Evolutionary conservation across 2,113 vertebrate genomes (phyloP).

Genomic region (Speoplatyrhinus poulsoni): DNA sequence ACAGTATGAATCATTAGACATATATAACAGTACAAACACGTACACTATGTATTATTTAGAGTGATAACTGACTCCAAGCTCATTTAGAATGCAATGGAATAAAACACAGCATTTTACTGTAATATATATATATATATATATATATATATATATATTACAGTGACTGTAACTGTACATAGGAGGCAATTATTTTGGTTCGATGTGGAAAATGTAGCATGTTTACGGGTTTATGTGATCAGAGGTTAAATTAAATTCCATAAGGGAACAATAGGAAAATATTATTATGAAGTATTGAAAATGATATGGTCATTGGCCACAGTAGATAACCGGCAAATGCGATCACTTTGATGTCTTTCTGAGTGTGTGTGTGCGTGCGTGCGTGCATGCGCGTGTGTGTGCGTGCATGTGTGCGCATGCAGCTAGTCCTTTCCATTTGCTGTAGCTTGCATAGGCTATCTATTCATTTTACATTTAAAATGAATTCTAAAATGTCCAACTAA

Average conservation of each 20-base stretch:
- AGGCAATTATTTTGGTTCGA: slow-evolving; percentile 23
- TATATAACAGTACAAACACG: too few relatives aligned
- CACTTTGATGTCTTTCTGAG: slow-evolving; percentile 44
- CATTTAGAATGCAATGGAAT: too few relatives aligned
- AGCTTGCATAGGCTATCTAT: not conserved
- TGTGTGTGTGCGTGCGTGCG: slow-evolving; percentile 19
- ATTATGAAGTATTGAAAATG: slow-evolving; percentile 9
- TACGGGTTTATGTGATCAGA: not conserved
- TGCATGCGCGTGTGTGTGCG: slow-evolving; percentile 9
- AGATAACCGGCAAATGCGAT: slow-evolving; percentile 41
- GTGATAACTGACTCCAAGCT: too few relatives aligned
- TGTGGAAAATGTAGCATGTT: slow-evolving; percentile 5
- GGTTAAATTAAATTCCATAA: slow-evolving; percentile 4
- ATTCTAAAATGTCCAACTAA: not conserved
- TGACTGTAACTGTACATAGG: slow-evolving; percentile 9
- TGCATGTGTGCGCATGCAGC: slow-evolving; percentile 1
- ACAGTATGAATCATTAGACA: too few relatives aligned
- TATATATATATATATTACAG: too few relatives aligned
- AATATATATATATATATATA: too few relatives aligned
- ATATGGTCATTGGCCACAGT: slow-evolving; percentile 32
- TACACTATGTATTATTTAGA: too few relatives aligned
- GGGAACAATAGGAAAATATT: slow-evolving; percentile 1
- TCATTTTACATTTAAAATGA: not conserved
- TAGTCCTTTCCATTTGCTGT: slow-evolving; percentile 11
- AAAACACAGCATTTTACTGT: too few relatives aligned